Percentiles rank a stretch among this genome's conserved stretches.
phyloP scores from a whole-genome alignment of 1,140 invertebrate species.

The Nomia melanderi region DNA sequence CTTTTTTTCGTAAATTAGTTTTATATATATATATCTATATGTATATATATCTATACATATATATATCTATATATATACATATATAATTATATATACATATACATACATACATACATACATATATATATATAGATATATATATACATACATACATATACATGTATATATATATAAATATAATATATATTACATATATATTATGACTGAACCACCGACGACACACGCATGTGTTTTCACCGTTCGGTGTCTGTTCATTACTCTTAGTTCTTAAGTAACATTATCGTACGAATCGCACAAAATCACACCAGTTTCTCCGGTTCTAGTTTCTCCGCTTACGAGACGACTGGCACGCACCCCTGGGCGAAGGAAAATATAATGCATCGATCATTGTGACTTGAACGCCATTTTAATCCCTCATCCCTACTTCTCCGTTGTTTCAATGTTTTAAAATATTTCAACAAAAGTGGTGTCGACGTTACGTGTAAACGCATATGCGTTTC shows the following conservation, averaged over 20 bases:
- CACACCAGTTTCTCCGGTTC: slow-evolving; percentile 65
- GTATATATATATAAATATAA: slow-evolving; percentile 74
- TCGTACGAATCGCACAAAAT: slow-evolving; percentile 66
- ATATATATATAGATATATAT: slow-evolving; percentile 65
- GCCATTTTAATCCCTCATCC: slow-evolving; percentile 60
- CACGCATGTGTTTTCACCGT: slow-evolving; percentile 75
- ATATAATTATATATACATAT: slow-evolving; percentile 65
- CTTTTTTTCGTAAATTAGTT: slow-evolving; percentile 68
- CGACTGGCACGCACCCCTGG: slow-evolving; percentile 62
- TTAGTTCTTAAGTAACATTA: slow-evolving; percentile 76
- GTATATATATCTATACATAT: slow-evolving; percentile 72
- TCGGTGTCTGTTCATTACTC: slow-evolving; percentile 71
- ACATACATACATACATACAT: slow-evolving; percentile 79
- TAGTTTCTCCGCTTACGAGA: slow-evolving; percentile 61
- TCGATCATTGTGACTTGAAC: slow-evolving; percentile 58
- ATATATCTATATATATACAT: slow-evolving; percentile 2
- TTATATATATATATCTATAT: slow-evolving; percentile 58
- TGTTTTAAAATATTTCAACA: slow-evolving; percentile 62
- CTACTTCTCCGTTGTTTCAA: slow-evolving; percentile 52
- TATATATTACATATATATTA: slow-evolving; percentile 81
- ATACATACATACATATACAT: slow-evolving; percentile 8
- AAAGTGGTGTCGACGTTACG: slow-evolving; percentile 77
- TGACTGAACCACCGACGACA: slow-evolving; percentile 74
- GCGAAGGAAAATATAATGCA: slow-evolving; percentile 66
- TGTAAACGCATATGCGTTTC: slow-evolving; percentile 40